Evolutionary conservation across 1,140 invertebrate species (phyloP), one percentile per base, ranked within the genome.

Genomic region (Formica selysi): DNA sequence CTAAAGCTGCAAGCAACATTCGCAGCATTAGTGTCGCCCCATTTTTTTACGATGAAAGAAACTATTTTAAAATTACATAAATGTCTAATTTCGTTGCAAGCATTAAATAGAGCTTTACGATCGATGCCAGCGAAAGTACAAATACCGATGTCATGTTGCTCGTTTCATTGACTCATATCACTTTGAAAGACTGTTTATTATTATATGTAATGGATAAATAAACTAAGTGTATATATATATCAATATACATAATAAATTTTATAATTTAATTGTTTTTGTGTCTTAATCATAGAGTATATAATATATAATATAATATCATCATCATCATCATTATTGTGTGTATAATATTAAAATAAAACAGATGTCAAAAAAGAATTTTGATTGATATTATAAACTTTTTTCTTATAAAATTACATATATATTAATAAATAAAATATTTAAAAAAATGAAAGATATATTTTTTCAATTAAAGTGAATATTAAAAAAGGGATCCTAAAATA

Each of bases 1-100:
- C n/a, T 22, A 51, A 51, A 5, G 11, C 29, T 54, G 29, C 11
- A n/a, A 79, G 13, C 16, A 51, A 29, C 13, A 61, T 74, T 65
- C 22, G 26, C 29, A 41, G 11, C 8, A 22, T 79, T 51, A 65
- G 19, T 2, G 16, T 68, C 41, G 4, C 44, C 13, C 3, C 8
- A 48, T 51, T 51, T 32, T 79, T 79, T 59, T 67, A 8, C 65
- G 13, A 64, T 26, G 13, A 16, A 78, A 78, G 19, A 79, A 54
- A 44, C 10, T 48, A 11, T 76, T 29, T 26, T 44, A 64, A 64
- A 64, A 64, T 78, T 64, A n/a, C 41, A 1, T n/a, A n/a, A 64
- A 61, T 16, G 8, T 64, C 26, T 67, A 51, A 67, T 67, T 11
- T 67, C 29, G 3, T 4, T 7, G 6, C 71, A 44, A 64, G 3